phyloP scores from a whole-genome alignment of 2,888 invertebrate species.

The Phortica magna region DNA sequence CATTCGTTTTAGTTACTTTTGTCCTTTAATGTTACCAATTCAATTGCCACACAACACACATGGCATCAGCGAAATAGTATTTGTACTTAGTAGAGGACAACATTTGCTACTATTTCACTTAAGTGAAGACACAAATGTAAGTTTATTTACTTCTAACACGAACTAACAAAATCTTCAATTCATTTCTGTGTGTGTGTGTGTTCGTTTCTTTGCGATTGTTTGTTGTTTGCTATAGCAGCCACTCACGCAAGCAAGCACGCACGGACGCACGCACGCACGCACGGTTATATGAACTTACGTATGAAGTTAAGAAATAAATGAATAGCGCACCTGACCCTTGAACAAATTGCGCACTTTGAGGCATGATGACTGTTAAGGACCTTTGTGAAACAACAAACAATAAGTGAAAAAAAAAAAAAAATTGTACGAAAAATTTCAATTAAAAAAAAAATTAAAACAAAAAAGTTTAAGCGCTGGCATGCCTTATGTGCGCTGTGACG shows the following conservation, averaged over 20 bases:
- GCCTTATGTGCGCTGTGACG: not conserved
- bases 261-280: not conserved
- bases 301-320: not conserved
- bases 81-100: not conserved
- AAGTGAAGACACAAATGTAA: constrained; percentile 12
- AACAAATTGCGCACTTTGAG: not conserved
- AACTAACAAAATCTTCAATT: not conserved
- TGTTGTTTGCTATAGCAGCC: not conserved
- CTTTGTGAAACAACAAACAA: not conserved
- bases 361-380: not conserved
- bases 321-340: constrained; percentile 1
- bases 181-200: not conserved
- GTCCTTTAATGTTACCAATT: not conserved
- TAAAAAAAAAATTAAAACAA: not conserved
- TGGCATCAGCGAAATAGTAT: not conserved
- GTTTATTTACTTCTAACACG: constrained; percentile 14
- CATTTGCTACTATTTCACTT: constrained; percentile 15
- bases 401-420: no score
- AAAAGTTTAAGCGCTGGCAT: not conserved
- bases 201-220: not conserved
- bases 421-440: not conserved
- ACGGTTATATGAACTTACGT: not conserved
- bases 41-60: not conserved
- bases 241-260: not conserved
- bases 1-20: not conserved